A percentile compares a stretch with the other conserved stretches of the same genome.
These are phyloP conservation scores for Philonicus albiceps DNA, from an alignment of 2,888 invertebrate species.

Conservation along the genomic window DNA sequence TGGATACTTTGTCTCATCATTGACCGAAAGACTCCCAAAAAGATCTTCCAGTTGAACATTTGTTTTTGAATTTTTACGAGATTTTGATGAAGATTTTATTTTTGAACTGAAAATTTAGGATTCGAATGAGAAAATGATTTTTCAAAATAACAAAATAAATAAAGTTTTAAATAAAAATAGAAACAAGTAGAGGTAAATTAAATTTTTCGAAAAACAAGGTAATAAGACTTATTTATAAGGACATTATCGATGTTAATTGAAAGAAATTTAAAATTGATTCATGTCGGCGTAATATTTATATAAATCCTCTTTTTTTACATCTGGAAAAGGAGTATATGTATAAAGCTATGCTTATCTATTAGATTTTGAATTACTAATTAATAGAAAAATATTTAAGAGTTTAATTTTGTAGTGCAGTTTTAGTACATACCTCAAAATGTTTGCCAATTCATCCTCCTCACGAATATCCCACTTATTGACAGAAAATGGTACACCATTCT, in stretches of 20 bases:
- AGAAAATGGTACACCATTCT: not conserved
- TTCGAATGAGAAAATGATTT: not conserved
- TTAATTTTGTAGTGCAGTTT: not conserved
- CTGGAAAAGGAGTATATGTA: too few relatives aligned
- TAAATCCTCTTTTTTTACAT: too few relatives aligned
- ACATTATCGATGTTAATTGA: too few relatives aligned
- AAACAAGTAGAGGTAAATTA: too few relatives aligned
- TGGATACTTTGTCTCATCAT: constrained; percentile 57
- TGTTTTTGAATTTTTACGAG: constrained; percentile 57
- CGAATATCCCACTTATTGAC: constrained; percentile 16
- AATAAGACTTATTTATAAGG: too few relatives aligned
- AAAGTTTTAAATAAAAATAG: too few relatives aligned
- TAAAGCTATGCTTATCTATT: too few relatives aligned
- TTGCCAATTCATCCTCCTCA: constrained; percentile 72
- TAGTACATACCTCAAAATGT: constrained; percentile 73
- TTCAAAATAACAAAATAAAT: not conserved
- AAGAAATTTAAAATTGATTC: too few relatives aligned
- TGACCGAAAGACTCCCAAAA: constrained; percentile 62
- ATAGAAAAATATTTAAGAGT: not conserved
- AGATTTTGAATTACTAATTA: not conserved
- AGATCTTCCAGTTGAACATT: constrained; percentile 61
- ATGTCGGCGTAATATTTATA: too few relatives aligned
- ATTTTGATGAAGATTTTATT: constrained; percentile 58
- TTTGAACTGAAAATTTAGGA: constrained; percentile 56
- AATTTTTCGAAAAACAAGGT: too few relatives aligned